A percentile compares a stretch with the other conserved stretches of the same genome.
Evolutionary conservation across 2,797 vertebrate genomes (phyloP).

Genomic region (Synanceia verrucosa): DNA sequence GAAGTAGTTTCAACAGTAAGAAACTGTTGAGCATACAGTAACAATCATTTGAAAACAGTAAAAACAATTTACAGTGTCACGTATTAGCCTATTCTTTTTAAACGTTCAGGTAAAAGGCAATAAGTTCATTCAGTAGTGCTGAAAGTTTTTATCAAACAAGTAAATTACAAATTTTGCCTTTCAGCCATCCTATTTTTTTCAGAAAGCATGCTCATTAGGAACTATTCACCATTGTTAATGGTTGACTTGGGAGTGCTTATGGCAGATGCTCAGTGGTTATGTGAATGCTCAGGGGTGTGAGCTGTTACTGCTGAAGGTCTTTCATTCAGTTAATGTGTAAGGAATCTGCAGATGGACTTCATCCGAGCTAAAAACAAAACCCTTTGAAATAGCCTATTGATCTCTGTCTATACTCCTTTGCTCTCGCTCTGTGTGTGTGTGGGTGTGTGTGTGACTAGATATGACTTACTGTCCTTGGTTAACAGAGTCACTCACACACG

Average conservation of each 20-base stretch:
- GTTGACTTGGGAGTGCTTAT: conserved; percentile 84
- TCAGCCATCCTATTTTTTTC: conserved; percentile 5
- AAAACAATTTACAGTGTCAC: background rate
- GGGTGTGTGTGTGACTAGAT: conserved; percentile 31
- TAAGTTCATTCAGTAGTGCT: background rate
- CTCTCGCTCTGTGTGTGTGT: background rate
- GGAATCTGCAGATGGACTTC: conserved; percentile 84
- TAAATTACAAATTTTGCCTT: conserved; percentile 31
- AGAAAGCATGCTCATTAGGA: conserved; percentile 39
- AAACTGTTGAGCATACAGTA: no score
- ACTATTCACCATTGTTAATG: conserved; percentile 66
- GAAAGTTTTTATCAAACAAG: conserved; percentile 20
- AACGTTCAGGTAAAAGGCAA: conserved; percentile 6
- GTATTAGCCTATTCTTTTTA: conserved; percentile 4
- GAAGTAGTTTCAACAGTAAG: no score
- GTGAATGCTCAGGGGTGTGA: conserved; percentile 78
- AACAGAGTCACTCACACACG: conserved; percentile 17
- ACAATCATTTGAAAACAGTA: no score
- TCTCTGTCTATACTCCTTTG: conserved; percentile 1
- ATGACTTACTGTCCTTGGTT: conserved; percentile 60
- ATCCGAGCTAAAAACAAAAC: conserved; percentile 87
- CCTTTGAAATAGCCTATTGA: conserved; percentile 78
- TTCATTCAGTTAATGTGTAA: conserved; percentile 71
- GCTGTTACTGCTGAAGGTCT: conserved; percentile 66
- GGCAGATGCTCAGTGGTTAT: conserved; percentile 82